Conservation (phyloP, 2,113 vertebrate genomes). For the Oryzias celebensis region DNA sequence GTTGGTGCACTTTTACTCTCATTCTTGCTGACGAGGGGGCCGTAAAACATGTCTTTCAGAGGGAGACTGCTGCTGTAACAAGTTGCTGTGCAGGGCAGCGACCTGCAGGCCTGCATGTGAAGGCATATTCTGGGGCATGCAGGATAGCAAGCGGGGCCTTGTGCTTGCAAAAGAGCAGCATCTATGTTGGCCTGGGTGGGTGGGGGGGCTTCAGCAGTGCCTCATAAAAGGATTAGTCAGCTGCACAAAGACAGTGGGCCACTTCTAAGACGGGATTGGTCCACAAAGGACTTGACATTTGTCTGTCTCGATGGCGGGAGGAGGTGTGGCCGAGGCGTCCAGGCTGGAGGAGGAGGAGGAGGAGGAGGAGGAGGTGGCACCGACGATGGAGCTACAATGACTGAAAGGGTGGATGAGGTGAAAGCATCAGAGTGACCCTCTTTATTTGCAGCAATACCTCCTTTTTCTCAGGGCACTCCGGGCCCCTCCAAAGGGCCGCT, state of each 20-base stretch:
- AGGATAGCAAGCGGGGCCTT: slow-evolving; percentile 40
- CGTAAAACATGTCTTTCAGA: slow-evolving; percentile 68
- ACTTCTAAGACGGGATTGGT: slow-evolving; percentile 78
- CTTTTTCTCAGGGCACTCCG: slow-evolving; percentile 78
- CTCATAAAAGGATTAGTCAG: slow-evolving; percentile 83
- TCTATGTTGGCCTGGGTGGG: slow-evolving; percentile 45
- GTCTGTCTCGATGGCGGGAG: slow-evolving; percentile 79
- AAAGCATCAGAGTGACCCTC: slow-evolving; percentile 77
- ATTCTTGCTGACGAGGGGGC: slow-evolving; percentile 64
- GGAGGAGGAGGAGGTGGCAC: slow-evolving; percentile 62
- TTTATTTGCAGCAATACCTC: slow-evolving; percentile 67
- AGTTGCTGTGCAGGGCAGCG: slow-evolving; percentile 32
- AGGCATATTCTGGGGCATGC: slow-evolving; percentile 53
- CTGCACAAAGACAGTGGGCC: slow-evolving; percentile 78
- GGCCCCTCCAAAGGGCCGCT: slow-evolving; percentile 72
- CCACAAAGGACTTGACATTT: slow-evolving; percentile 85
- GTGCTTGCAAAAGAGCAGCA: slow-evolving; percentile 50
- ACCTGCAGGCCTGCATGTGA: slow-evolving; percentile 43
- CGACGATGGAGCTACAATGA: slow-evolving; percentile 75
- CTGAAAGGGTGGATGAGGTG: slow-evolving; percentile 78
- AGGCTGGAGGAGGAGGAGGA: slow-evolving; percentile 54
- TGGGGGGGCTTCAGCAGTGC: slow-evolving; percentile 70
- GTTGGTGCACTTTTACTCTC: slow-evolving; percentile 60
- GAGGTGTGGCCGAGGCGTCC: slow-evolving; percentile 58
- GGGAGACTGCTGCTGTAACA: slow-evolving; percentile 46